Evolutionary conservation across 2,888 invertebrate genomes (phyloP), one percentile per base, ranked within the genome.

Genomic region (Mystacides longicornis): DNA sequence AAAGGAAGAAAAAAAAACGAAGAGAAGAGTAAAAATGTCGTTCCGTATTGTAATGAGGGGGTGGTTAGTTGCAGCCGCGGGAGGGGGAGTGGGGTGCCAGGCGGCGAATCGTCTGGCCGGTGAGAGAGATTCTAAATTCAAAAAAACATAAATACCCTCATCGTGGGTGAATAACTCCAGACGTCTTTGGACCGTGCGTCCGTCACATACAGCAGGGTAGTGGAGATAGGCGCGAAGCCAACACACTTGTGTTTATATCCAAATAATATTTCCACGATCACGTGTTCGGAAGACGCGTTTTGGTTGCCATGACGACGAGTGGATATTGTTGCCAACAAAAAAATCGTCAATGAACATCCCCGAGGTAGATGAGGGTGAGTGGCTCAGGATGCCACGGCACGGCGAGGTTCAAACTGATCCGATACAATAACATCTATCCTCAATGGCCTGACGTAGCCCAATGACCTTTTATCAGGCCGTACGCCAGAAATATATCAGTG

Each of bases 1-100:
- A n/a, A n/a, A n/a, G n/a, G n/a, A n/a, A 67, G 67, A 67, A 67
- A 69, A 68, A 68, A 68, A 69, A 69, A 68, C 67, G 67, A 67
- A 67, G 67, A 67, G 66, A 68, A 69, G 69, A 67, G 68, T 69
- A 67, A 68, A 64, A 63, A 64, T 63, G 63, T 62, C 62, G 58
- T 62, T 55, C 50, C 54, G 58, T 61, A 60, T 57, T 59, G 57
- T 57, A 52, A 58, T 58, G 55, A 56, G 56, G 46, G 51, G 43
- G 48, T 50, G 52, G 37, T 56, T 52, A 42, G 51, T 48, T 33
- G 52, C 51, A 56, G 55, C 52, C 37, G 57, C 50, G 54, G 64
- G 64, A 64, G 57, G 57, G 51, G 52, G 43, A 51, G 55, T 56
- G 56, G 52, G 49, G 58, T 49, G 52, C 64, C 64, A 65, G 57